Evolutionary conservation across 1,140 invertebrate genomes (phyloP).

Genomic region (Pogonomyrmex californicus): DNA sequence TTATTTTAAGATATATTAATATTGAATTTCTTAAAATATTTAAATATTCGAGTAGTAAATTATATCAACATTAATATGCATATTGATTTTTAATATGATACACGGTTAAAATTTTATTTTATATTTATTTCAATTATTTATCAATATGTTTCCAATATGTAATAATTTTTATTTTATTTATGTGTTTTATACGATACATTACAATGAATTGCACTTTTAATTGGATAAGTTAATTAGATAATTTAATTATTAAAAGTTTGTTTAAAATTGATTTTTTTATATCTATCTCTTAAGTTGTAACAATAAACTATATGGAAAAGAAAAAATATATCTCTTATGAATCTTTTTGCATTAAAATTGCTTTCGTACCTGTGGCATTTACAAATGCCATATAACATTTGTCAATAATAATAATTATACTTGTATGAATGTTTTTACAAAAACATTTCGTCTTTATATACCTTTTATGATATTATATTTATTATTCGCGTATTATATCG

Average conservation of each 20-base stretch:
- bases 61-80: background rate
- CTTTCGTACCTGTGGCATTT: background rate
- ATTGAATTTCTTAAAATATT: background rate
- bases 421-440: background rate
- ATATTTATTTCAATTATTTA: background rate
- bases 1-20: background rate
- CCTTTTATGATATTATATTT: background rate
- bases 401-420: background rate
- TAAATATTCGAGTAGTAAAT: background rate
- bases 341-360: background rate
- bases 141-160: background rate
- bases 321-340: background rate
- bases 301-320: background rate
- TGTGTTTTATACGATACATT: background rate
- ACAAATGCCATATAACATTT: background rate
- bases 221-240: background rate
- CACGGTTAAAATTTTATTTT: background rate
- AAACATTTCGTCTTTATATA: background rate
- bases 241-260: background rate
- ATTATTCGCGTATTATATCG: background rate
- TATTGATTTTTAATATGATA: background rate
- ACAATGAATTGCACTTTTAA: background rate
- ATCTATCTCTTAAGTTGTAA: background rate
- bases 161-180: background rate
- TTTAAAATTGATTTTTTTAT: background rate